Evolutionary conservation across 2,797 vertebrate genomes (phyloP), one percentile per base, ranked within the genome.

Genomic region (Sebastes paucispinis): DNA sequence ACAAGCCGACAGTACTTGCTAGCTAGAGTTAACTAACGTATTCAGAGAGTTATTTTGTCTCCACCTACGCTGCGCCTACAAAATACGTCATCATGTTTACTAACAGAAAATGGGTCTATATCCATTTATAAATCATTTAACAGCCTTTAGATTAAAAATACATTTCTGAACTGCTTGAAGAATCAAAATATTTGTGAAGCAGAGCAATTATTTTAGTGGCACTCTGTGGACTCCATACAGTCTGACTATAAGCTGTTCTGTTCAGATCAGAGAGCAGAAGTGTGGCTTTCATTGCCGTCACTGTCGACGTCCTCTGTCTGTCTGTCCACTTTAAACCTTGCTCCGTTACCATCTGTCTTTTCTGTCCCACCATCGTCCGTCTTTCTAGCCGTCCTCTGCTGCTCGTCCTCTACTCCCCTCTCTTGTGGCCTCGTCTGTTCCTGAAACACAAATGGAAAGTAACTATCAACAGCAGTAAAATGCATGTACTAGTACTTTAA

Each of bases 241-340:
- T 39, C 25, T 4, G 24, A 22, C 25, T 43, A 27, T 32, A 47
- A 32, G 22, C 13, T 63, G 20, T 52, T 14, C 32, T 8, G 25
- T 34, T 74, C 60, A 12, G 24, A 60, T 84, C 70, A 84, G 43
- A 80, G 9, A 60, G 63, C 3, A 3, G 59, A 81, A 0, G 18
- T 36, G 3, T 0, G 2, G 16, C 60, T 55, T 8, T 36, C 32
- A 0, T 50, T 2, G 3, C 5, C 3, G 3, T 54, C 14, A 0
- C 50, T 29, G 24, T 80, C 20, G 20, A 0, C 3, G 20, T 22
- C n/a, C 14, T 47, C 14, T 1, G 6, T 25, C 24, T 9, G 12
- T 22, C 32, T 1, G 8, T 39, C 34, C 1, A 0, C 2, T 31
- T 24, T 4, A 2, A 3, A 1, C 8, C 3, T 22, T 1, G 13